Evolutionary conservation across 2,888 invertebrate genomes (phyloP), one percentile per base, ranked within the genome.

Genomic region (Pristionchus mayeri): DNA sequence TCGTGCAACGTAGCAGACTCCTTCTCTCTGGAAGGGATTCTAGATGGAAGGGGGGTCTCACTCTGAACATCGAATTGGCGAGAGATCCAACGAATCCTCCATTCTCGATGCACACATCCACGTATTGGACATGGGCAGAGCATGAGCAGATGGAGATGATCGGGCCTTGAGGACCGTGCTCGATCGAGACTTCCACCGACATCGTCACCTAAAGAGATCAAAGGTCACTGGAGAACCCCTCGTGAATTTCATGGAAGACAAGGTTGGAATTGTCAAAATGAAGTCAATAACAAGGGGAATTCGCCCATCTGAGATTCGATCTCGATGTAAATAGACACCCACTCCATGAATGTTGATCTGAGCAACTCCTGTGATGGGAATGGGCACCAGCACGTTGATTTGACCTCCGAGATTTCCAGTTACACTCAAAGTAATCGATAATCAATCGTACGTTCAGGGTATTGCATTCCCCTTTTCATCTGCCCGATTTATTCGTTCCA

Each of bases 371-470:
- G 88, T 88, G 50, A 92, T 75, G n/a, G 89, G 88, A 57, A 92
- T 88, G 16, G 91, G 91, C 44, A 92, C 82, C 13, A 92, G 89
- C 7, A 92, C 89, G 30, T 89, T 88, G 40, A 91, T 89, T 86
- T 91, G 90, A 30, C 92, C 92, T 18, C 91, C 92, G 30, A 92
- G 86, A 84, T 92, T 92, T 80, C 92, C 92, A 11, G 91, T 92
- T 18, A 92, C 24, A 60, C 27, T 30, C 30, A 60, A 27, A 60
- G 57, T 60, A 16, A 27, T 60, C 27, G 57, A n/a, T 60, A 60
- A 24, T 13, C 57, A 9, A 24, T 27, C n/a, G n/a, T 60, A 0
- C 1, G 9, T 30, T 9, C 57, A 27, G 30, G n/a, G n/a, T n/a
- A n/a, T 60, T 60, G 30, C 57, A 13, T 27, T 13, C 13, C 57